Percentiles rank a stretch among this genome's conserved stretches.
These are phyloP conservation scores for Echeneis naucrates DNA, from an alignment of 2,797 vertebrate species.

Conservation along the genomic window DNA sequence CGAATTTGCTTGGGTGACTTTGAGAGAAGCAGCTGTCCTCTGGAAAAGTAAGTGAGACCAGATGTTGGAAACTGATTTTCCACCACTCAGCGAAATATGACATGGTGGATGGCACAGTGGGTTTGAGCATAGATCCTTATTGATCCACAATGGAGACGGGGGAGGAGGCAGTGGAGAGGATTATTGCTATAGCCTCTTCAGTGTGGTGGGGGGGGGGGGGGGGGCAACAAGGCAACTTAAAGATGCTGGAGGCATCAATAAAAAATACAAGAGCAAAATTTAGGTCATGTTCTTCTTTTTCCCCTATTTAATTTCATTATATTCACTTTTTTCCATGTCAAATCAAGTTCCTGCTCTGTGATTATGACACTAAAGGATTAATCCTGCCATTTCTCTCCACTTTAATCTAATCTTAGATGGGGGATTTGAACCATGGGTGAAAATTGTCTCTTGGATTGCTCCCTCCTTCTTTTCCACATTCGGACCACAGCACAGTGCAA, in stretches of 20 bases:
- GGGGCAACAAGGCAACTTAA: background rate
- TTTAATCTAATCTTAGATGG: background rate
- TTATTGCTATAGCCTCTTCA: background rate
- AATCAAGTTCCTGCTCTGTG: background rate
- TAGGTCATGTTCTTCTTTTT: background rate
- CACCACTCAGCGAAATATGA: conserved; percentile 30
- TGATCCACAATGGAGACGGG: conserved; percentile 21
- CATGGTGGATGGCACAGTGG: conserved; percentile 15
- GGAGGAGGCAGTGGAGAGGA: background rate
- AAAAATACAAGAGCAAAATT: background rate
- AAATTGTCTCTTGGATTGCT: background rate
- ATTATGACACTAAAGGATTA: background rate
- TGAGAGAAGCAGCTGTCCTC: conserved; percentile 5
- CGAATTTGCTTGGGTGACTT: no score
- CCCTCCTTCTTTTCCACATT: background rate
- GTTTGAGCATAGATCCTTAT: conserved; percentile 23
- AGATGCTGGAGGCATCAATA: background rate
- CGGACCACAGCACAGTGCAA: background rate
- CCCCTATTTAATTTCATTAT: rapidly evolving
- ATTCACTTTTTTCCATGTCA: background rate
- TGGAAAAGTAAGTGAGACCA: conserved; percentile 20
- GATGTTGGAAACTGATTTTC: conserved; percentile 17
- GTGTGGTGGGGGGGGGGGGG: conserved; percentile 5
- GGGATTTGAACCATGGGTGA: background rate
- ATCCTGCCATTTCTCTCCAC: background rate